Evolutionary conservation across 2,113 vertebrate species (phyloP).

Genomic region (Lutjanus erythropterus): DNA sequence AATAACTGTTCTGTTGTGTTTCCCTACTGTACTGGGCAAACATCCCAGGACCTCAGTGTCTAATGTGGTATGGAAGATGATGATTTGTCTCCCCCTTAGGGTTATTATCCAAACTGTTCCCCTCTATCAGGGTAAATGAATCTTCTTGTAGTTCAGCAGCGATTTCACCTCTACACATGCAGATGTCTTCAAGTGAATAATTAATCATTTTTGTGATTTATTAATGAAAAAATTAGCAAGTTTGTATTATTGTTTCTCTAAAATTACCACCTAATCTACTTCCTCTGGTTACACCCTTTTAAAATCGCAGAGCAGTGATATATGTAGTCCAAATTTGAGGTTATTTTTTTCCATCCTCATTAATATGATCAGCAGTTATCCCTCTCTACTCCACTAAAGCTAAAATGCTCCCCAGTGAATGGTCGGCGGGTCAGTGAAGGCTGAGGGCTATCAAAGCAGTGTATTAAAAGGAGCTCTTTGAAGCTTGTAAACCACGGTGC

Average conservation of each 20-base stretch:
- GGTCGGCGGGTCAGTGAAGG: constrained; percentile 77
- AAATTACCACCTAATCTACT: background rate
- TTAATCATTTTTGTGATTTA: background rate
- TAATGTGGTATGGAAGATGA: constrained; percentile 58
- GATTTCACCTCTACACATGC: constrained; percentile 8
- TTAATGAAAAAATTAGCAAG: background rate
- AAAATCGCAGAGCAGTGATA: background rate
- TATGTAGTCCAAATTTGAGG: constrained; percentile 31
- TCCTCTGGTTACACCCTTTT: background rate
- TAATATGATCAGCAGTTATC: constrained; percentile 79
- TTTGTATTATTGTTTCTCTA: constrained; percentile 7
- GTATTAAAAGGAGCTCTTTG: constrained; percentile 88
- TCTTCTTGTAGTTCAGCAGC: background rate
- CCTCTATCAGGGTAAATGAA: background rate
- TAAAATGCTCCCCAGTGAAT: constrained; percentile 75
- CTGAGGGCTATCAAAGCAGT: constrained; percentile 87
- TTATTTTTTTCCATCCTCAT: constrained; percentile 54
- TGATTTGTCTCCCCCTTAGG: constrained; percentile 83
- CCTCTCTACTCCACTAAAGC: constrained; percentile 70
- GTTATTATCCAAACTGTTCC: constrained; percentile 73
- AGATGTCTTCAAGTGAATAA: background rate
- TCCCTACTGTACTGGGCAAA: background rate
- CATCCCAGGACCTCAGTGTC: background rate
- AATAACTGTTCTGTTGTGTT: constrained; percentile 10
- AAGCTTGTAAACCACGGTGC: constrained; percentile 88